phyloP scores from a whole-genome alignment of 1,140 invertebrate species.

The Coenobita brevimanus region DNA sequence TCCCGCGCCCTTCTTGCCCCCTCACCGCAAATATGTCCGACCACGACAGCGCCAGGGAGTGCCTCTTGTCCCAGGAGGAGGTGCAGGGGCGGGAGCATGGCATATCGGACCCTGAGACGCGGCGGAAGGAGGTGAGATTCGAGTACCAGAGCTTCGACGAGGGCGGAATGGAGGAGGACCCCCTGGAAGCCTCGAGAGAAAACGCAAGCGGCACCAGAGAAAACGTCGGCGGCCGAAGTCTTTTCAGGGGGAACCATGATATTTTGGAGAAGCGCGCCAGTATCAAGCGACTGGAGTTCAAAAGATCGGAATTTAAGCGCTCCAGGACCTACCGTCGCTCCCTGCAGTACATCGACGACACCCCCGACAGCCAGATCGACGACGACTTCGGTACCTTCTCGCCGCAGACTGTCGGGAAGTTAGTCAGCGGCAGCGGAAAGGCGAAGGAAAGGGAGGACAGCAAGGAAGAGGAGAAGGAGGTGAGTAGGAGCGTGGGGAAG shows the following conservation, averaged over 20 bases:
- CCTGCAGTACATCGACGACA: slow-evolving; percentile 49
- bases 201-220: not conserved
- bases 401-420: slow-evolving; percentile 43
- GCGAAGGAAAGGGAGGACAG: not conserved
- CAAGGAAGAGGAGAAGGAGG: slow-evolving; percentile 12
- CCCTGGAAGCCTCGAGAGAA: not conserved
- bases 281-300: slow-evolving; percentile 44
- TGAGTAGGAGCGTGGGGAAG: not conserved
- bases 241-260: slow-evolving; percentile 21
- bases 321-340: slow-evolving; percentile 28
- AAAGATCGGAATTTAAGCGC: slow-evolving; percentile 42
- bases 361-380: slow-evolving; percentile 45
- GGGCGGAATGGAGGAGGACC: no score
- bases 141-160: no score
- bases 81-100: no score
- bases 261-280: slow-evolving; percentile 26
- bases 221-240: not conserved
- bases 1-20: no score
- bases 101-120: no score
- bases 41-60: no score
- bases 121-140: no score
- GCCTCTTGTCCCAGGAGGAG: no score
- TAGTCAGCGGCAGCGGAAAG: not conserved
- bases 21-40: no score
- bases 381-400: slow-evolving; percentile 32